Evolutionary conservation across 2,113 vertebrate species (phyloP), one percentile per base, ranked within the genome.

Genomic region (Hippocampus mohnikei): DNA sequence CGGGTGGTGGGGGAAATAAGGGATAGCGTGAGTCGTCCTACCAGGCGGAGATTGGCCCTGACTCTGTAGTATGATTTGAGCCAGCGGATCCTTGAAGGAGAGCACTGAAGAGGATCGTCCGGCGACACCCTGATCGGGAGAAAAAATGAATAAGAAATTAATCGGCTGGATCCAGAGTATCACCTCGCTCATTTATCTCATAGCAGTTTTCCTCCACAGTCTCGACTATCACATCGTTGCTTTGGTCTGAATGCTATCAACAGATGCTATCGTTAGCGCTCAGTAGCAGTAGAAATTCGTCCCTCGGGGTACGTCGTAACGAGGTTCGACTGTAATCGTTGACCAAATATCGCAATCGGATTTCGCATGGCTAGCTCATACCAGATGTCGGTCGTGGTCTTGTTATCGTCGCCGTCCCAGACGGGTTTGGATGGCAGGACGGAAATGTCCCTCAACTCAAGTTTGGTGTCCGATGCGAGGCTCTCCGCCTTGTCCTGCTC

Each of bases 1-100:
- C 8, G n/a, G n/a, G 58, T 46, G 37, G 44, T 13, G 41, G 66
- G 10, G 64, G 65, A 37, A 10, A 29, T 61, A 52, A 81, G 10
- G 60, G 15, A 67, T 11, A 67, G 0, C 58, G 50, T 5, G 53
- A 67, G 37, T 37, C 33, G 25, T 77, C 78, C 48, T 88, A 91
- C 89, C 87, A 88, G 74, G 0, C 84, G 82, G 0, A 88, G 78
- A 41, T 77, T 76, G 2, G 77, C 68, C 66, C 88, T 83, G n/a
- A 91, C 87, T 87, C 77, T 87, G 84, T 88, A 87, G 88, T 88
- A 91, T 0, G 87, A 83, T 55, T 88, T 91, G 33, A 91, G 78
- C 89, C 89, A 91, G 66, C 82, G 83, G 2, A 91, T 87, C 40
- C 29, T 87, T 37, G 88, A 84, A 0, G 87, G 89, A 52, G 88